Base-by-base conservation (phyloP, 1,140 invertebrate genomes). In the Whitmania pigra region DNA sequence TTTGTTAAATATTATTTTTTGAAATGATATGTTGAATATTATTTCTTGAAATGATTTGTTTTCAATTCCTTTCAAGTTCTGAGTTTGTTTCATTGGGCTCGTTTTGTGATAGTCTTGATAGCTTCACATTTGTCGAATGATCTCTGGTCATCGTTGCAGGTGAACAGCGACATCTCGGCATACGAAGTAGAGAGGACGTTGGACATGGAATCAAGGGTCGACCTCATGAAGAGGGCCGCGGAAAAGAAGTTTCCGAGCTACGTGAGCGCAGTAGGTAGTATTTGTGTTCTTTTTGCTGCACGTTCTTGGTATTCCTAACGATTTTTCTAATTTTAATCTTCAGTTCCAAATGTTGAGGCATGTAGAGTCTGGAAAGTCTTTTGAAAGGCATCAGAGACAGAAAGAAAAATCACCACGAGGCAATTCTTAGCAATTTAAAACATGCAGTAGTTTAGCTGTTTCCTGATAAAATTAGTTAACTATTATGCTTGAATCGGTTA, bases 181-280 rank as follows among this genome's bases (percentile, higher is more conserved):
- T 99, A 99, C 82, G 97, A 95, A 0, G 98, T 99, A 80, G 96
- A 99, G 82, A 86, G 95, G 76, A 99, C 97, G 0, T 83, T 99
- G 74, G 90, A 97, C 87, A 98, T 99, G 94, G 95, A 99, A 82
- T 95, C 99, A 84, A 87, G 97, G 71, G 94, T 92, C 81, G 91
- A 99, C 84, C 94, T 99, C 89, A 84, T 99, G 54, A 87, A 92
- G 71, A 89, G 95, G 86, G 95, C 97, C 92, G 15, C 57, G 2
- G 57, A 22, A 13, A 31, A 15, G 22, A 31, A 31, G 22, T 25
- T 25, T 22, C 57, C 57, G 22, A 63, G 22, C 11, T 25, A 31
- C 57, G 57, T 63, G 22, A 63, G 57, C 57, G 29, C 29, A 25
- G 57, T 63, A 25, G 29, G 22, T 63, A n/a, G 22, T 63, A 63